Conservation (phyloP, 2,888 invertebrate genomes). For the Cepaea hortensis region DNA sequence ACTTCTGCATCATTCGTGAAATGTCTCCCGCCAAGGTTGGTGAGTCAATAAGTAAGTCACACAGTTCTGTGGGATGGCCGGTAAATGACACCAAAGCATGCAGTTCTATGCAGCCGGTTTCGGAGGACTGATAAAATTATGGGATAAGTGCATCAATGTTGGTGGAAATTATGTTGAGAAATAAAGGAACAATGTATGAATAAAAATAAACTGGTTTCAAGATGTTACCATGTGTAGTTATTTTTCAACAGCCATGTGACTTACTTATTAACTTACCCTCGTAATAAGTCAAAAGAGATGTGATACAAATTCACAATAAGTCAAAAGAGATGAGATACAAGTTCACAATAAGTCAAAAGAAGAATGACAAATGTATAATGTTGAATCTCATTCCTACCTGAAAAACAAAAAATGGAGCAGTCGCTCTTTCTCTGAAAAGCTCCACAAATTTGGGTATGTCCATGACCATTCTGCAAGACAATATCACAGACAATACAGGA, state of each 20-base stretch:
- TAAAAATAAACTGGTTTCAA: too few relatives aligned
- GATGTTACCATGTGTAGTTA: too few relatives aligned
- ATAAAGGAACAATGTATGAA: too few relatives aligned
- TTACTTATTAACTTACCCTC: background rate
- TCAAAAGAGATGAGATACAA: background rate
- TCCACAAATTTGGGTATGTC: slow-evolving; percentile 95
- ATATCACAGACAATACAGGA: background rate
- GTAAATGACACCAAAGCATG: too few relatives aligned
- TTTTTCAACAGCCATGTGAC: too few relatives aligned
- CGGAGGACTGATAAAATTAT: background rate
- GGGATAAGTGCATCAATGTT: too few relatives aligned
- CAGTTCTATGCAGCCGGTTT: background rate
- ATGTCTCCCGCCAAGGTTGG: too few relatives aligned
- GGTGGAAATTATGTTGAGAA: too few relatives aligned
- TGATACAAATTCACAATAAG: background rate
- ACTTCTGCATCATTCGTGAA: too few relatives aligned
- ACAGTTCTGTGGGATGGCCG: too few relatives aligned
- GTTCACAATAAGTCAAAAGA: background rate
- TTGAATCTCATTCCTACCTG: slow-evolving; percentile 39
- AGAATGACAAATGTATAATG: background rate
- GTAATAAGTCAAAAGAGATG: background rate
- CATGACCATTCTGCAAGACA: slow-evolving; percentile 80
- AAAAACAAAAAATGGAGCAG: slow-evolving; percentile 99
- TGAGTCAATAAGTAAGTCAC: too few relatives aligned
- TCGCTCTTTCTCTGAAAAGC: slow-evolving; percentile 96